phyloP scores from a whole-genome alignment of 1,140 invertebrate species.

The Centruroides sculpturatus region DNA sequence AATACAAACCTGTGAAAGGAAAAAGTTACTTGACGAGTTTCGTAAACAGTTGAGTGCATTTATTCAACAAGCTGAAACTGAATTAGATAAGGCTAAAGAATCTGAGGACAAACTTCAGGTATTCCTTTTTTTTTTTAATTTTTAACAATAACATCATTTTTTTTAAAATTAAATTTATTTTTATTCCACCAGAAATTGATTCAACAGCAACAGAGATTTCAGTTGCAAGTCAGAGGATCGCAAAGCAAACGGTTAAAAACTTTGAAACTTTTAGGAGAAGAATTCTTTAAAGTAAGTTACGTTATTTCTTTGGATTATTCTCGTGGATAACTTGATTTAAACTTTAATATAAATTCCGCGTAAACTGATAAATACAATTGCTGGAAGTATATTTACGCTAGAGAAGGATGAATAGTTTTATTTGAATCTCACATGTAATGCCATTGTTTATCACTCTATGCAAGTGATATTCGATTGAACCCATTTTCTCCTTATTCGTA shows the following conservation, averaged over 20 bases:
- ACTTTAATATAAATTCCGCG: too few species aligned
- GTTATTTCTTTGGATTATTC: too few species aligned
- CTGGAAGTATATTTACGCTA: too few species aligned
- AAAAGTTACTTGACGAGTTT: constrained; percentile 2
- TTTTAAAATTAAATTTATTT: too few species aligned
- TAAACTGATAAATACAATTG: too few species aligned
- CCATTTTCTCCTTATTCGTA: too few species aligned
- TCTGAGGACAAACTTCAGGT: constrained; percentile 10
- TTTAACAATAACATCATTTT: not conserved
- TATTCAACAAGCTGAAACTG: constrained; percentile 7
- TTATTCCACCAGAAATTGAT: constrained; percentile 1
- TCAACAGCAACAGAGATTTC: constrained; percentile 7
- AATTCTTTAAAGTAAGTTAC: constrained; percentile 8
- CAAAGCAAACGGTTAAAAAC: constrained; percentile 6
- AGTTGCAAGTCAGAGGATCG: constrained; percentile 3
- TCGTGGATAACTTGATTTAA: too few species aligned
- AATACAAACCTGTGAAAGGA: constrained; percentile 9
- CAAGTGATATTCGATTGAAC: too few species aligned
- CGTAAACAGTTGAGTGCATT: constrained; percentile 4
- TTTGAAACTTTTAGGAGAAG: constrained; percentile 7
- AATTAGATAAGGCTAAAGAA: constrained; percentile 9
- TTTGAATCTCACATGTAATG: too few species aligned
- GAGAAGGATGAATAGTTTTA: too few species aligned
- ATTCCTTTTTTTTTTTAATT: not conserved
- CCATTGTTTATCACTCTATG: too few species aligned